phyloP scores from a whole-genome alignment of 2,888 invertebrate species.

The Epiblema foenella region DNA sequence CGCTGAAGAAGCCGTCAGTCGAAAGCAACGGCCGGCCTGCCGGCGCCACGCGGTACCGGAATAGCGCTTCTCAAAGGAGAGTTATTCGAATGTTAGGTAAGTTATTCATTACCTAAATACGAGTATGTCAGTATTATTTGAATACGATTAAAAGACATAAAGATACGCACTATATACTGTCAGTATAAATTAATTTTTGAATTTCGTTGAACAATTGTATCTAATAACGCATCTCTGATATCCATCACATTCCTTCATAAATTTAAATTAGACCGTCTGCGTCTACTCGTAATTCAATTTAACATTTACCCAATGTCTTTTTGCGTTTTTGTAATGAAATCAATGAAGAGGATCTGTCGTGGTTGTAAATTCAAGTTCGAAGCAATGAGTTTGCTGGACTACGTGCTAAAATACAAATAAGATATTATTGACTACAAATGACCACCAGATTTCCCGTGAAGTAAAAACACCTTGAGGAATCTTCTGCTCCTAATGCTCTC shows the following conservation, averaged over 20 bases:
- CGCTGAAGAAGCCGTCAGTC: constrained; percentile 82
- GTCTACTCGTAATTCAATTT: constrained; percentile 6
- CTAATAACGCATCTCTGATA: not conserved
- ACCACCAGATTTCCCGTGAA: not conserved
- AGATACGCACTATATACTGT: not conserved
- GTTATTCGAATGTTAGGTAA: constrained; percentile 93
- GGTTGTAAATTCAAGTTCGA: not conserved
- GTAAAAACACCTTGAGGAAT: not conserved
- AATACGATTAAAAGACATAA: not conserved
- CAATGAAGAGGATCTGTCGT: not conserved
- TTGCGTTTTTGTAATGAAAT: not conserved
- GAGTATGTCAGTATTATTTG: constrained; percentile 1
- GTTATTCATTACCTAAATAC: constrained; percentile 58
- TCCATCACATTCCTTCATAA: constrained; percentile 4
- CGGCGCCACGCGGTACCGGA: constrained; percentile 78
- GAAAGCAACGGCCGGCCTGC: constrained; percentile 72
- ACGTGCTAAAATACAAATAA: not conserved
- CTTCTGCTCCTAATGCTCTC: not conserved
- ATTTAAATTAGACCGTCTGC: constrained; percentile 8
- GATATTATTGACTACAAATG: not conserved
- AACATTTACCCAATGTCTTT: not conserved
- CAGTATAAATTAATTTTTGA: constrained; percentile 16
- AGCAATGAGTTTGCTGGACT: not conserved
- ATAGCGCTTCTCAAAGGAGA: constrained; percentile 84
- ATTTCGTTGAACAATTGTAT: constrained; percentile 22